Evolutionary conservation across 1,140 invertebrate genomes (phyloP).

Genomic region (Eubasilissa regina): DNA sequence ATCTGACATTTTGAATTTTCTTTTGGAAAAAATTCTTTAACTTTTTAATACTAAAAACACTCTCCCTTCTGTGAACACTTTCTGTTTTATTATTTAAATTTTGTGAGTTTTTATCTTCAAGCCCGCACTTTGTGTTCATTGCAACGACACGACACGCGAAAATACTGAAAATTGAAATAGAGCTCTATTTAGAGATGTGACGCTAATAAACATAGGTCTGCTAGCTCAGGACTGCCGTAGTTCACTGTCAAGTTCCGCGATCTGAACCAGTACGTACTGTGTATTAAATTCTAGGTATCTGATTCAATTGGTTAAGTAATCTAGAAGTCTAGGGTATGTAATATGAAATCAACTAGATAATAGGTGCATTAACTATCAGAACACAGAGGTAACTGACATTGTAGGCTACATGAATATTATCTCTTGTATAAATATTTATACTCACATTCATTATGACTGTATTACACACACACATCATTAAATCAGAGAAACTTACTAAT

Average conservation of each 20-base stretch:
- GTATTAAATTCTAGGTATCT: not conserved
- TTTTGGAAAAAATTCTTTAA: slow-evolving; percentile 61
- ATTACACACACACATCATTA: too few relatives aligned
- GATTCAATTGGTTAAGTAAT: slow-evolving; percentile 54
- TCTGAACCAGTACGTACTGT: not conserved
- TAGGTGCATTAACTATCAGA: slow-evolving; percentile 30
- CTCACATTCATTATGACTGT: not conserved
- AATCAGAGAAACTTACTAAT: too few relatives aligned
- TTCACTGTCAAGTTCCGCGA: slow-evolving; percentile 3
- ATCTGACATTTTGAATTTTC: slow-evolving; percentile 60
- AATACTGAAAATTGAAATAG: slow-evolving; percentile 2
- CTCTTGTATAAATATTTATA: slow-evolving; percentile 13
- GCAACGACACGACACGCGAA: slow-evolving; percentile 1
- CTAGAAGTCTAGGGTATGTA: slow-evolving; percentile 38
- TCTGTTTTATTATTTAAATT: slow-evolving; percentile 23
- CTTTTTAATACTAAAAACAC: slow-evolving; percentile 54
- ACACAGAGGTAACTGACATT: slow-evolving; percentile 20
- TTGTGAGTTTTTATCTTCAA: slow-evolving; percentile 7
- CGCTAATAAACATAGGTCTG: not conserved
- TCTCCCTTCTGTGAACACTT: slow-evolving; percentile 6
- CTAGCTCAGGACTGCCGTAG: not conserved
- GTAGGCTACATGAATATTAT: not conserved
- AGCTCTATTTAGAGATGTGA: not conserved
- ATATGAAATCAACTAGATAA: slow-evolving; percentile 51
- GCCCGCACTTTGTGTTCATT: slow-evolving; percentile 17